Conservation (phyloP, 2,888 invertebrate genomes). For the Scaptodrosophila latifasciaeformis region DNA sequence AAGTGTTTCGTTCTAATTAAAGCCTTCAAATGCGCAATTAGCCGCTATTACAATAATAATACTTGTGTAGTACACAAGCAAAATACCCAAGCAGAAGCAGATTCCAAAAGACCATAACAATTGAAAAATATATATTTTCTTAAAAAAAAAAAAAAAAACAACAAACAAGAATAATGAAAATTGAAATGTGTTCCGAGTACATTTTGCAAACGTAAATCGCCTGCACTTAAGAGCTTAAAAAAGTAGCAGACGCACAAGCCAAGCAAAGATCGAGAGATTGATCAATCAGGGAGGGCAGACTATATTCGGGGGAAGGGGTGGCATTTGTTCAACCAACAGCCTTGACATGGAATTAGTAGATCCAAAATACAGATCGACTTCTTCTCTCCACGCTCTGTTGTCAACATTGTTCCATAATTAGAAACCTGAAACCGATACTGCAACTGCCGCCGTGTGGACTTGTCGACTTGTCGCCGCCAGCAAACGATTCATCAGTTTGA, state of each 20-base stretch:
- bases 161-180: slow-evolving; percentile 22
- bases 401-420: too few species aligned
- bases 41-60: slow-evolving; percentile 66
- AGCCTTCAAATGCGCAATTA: slow-evolving; percentile 57
- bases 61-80: too few species aligned
- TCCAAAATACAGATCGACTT: not conserved
- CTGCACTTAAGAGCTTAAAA: slow-evolving; percentile 61
- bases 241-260: slow-evolving; percentile 11
- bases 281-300: too few species aligned
- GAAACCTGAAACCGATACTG: slow-evolving; percentile 36
- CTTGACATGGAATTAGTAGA: slow-evolving; percentile 17
- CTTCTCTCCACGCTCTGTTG: too few species aligned
- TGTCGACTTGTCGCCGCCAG: slow-evolving; percentile 1
- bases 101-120: slow-evolving; percentile 28
- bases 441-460: not conserved
- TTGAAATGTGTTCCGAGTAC: slow-evolving; percentile 40
- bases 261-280: too few species aligned
- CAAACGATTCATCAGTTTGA: not conserved
- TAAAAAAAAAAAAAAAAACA: slow-evolving; percentile 24
- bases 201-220: slow-evolving; percentile 58
- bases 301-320: too few species aligned
- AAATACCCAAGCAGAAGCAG: slow-evolving; percentile 43
- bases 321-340: not conserved
- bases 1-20: slow-evolving; percentile 56
- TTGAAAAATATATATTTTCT: slow-evolving; percentile 25